Base-by-base conservation (phyloP, 2,113 vertebrate genomes). In the Melanostigma gelatinosum region DNA sequence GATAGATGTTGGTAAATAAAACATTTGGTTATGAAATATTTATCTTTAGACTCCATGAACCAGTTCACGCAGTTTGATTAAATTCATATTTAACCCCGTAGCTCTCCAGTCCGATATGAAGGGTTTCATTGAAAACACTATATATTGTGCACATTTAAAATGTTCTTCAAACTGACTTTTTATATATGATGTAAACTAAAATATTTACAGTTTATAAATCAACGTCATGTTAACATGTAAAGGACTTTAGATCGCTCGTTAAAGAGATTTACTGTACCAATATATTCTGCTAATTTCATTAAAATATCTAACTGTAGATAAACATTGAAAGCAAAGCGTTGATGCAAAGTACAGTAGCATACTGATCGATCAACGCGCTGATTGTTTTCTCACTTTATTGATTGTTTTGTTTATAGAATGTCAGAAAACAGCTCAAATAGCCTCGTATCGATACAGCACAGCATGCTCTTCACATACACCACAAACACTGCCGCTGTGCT, bases 1-100 rank as follows among this genome's bases (percentile, higher is more conserved):
- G 66, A 92, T 88, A 84, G 80, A 88, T 85, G 69, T 83, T 74
- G 12, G 78, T 91, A 88, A 92, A 93, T 92, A 91, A 92, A 91
- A 87, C 79, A 93, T 90, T 77, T 61, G 4, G 15, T 22, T 54
- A 90, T 91, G 0, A 93, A 94, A 91, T 92, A 87, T 86, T 91
- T 34, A 0, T 72, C 22, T 66, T 32, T 80, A 83, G 79, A 85
- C 73, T 67, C 75, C 8, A 22, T 85, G 74, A 89, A 92, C 83
- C 87, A 81, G 73, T 89, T 91, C 67, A 75, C 20, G 5, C 79
- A n/a, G 18, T 74, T 79, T 76, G 66, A 70, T 88, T 88, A 80
- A 75, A 91, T 80, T 78, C 58, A 77, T 72, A 68, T 64, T 76
- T 87, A 60, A 63, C 2, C 69, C 52, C 40, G 20, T 66, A 54